These are phyloP conservation scores for Epirrhoe alternata DNA, from an alignment of 2,888 invertebrate species.

Conservation along the genomic window DNA sequence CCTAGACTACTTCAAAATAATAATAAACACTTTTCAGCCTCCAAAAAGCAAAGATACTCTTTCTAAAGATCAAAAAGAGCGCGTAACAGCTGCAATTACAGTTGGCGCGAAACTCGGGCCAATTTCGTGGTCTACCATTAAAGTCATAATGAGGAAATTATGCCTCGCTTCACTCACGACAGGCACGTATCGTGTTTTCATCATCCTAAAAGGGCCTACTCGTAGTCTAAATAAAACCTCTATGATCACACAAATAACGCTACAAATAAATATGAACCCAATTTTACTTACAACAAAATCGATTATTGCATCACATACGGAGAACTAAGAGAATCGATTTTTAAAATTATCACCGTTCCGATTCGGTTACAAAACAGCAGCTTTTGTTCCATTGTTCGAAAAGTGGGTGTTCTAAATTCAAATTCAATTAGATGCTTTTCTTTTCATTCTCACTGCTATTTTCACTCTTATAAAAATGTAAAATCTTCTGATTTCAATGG, in stretches of 20 bases:
- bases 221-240: slow-evolving; percentile 36
- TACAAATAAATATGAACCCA: slow-evolving; percentile 17
- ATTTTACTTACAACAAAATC: slow-evolving; percentile 9
- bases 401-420: slow-evolving; percentile 52
- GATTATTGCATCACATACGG: slow-evolving; percentile 13
- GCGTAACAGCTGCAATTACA: slow-evolving; percentile 56
- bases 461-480: not conserved
- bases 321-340: slow-evolving; percentile 45
- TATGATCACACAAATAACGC: slow-evolving; percentile 3
- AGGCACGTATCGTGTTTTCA: slow-evolving; percentile 68
- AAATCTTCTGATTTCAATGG: too few species aligned
- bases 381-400: slow-evolving; percentile 58
- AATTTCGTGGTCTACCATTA: slow-evolving; percentile 69
- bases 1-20: not conserved
- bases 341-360: slow-evolving; percentile 57
- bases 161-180: slow-evolving; percentile 54
- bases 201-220: slow-evolving; percentile 61
- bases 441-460: slow-evolving; percentile 23
- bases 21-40: not conserved
- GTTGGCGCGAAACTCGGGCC: slow-evolving; percentile 61
- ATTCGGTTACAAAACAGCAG: slow-evolving; percentile 55
- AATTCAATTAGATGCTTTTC: slow-evolving; percentile 41
- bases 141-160: slow-evolving; percentile 70
- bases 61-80: slow-evolving; percentile 48
- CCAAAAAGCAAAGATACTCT: not conserved